Conservation (phyloP, 2,797 vertebrate species). For the Bradypus variegatus region DNA sequence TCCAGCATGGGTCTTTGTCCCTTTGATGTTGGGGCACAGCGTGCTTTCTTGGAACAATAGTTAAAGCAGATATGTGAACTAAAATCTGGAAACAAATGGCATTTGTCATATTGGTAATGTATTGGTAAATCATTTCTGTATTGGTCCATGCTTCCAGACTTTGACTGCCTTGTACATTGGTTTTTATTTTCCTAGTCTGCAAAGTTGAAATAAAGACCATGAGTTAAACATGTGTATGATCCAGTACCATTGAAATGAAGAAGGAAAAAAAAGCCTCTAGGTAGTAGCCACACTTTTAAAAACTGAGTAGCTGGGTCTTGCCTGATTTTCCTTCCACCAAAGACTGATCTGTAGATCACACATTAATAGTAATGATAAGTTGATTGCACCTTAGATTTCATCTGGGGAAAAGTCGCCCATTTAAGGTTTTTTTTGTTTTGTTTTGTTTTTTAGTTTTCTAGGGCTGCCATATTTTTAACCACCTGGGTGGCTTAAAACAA, state of each 20-base stretch:
- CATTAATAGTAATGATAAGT: too few species aligned
- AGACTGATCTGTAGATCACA: background rate
- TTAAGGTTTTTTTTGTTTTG: too few species aligned
- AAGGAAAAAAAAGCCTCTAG: background rate
- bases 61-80: background rate
- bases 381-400: background rate
- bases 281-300: background rate
- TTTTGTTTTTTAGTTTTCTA: too few species aligned
- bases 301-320: background rate
- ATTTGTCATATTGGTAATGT: rapidly evolving
- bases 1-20: background rate
- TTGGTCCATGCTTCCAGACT: too few species aligned
- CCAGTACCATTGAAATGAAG: background rate
- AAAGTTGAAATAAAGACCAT: background rate
- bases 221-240: background rate
- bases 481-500: too few species aligned
- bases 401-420: rapidly evolving
- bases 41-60: rapidly evolving
- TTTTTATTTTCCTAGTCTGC: background rate
- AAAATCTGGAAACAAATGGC: background rate
- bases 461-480: too few species aligned
- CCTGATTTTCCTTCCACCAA: too few species aligned
- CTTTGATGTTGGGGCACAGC: too few species aligned
- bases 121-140: background rate
- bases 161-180: background rate